A percentile compares a stretch with the other conserved stretches of the same genome.
phyloP scores from a whole-genome alignment of 2,797 vertebrate species.

The Channa striata region DNA sequence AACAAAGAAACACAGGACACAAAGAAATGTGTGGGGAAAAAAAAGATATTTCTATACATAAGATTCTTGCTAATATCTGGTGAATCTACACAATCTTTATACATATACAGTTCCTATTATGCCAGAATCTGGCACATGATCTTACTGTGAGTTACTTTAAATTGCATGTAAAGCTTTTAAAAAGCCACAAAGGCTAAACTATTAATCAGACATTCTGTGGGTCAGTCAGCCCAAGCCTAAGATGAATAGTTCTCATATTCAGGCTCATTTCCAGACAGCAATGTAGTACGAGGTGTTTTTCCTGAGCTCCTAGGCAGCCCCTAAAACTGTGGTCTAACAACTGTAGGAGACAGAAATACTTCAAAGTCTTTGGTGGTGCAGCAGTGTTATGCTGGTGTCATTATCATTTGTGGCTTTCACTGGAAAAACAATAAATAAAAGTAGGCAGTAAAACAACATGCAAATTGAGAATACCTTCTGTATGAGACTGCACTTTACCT shows the following conservation, averaged over 20 bases:
- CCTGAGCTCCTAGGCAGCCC: constrained; percentile 49
- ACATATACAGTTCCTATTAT: neutral
- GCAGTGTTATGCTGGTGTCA: constrained; percentile 66
- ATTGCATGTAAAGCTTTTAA: constrained; percentile 33
- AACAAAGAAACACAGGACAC: constrained; percentile 3
- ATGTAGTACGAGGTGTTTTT: constrained; percentile 58
- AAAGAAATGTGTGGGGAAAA: neutral
- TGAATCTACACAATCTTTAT: neutral
- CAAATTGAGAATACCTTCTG: constrained; percentile 27
- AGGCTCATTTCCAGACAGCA: constrained; percentile 50
- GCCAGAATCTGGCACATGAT: constrained; percentile 14
- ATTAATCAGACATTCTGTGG: constrained; percentile 51
- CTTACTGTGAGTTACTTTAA: constrained; percentile 15
- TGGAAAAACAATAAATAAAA: constrained; percentile 80
- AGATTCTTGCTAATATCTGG: neutral
- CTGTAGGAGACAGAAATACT: constrained; percentile 65
- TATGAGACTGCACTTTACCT: too few species aligned
- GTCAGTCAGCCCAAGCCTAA: constrained; percentile 20
- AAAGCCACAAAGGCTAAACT: constrained; percentile 33
- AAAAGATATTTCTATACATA: neutral
- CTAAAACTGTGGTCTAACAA: constrained; percentile 63
- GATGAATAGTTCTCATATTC: constrained; percentile 53
- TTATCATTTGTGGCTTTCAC: constrained; percentile 73
- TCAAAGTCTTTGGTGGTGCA: constrained; percentile 60
- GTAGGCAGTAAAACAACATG: constrained; percentile 62